A percentile compares a stretch with the other conserved stretches of the same genome.
These are phyloP conservation scores for Pantala flavescens DNA, from an alignment of 1,140 invertebrate species.

Conservation along the genomic window DNA sequence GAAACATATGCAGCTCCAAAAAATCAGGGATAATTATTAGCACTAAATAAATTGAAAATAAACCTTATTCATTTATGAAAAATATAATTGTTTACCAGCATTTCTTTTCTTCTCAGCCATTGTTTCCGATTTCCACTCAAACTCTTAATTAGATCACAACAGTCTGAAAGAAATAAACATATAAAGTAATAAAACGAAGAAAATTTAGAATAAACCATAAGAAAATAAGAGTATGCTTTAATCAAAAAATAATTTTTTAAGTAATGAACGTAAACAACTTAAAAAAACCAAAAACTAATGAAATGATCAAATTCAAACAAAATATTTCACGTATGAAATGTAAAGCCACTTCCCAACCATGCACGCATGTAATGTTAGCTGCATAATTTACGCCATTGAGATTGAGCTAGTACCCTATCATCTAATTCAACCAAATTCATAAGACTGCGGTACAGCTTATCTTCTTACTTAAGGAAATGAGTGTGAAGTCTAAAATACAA, in stretches of 20 bases:
- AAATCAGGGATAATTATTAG: not conserved
- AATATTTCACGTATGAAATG: not conserved
- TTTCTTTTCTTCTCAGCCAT: not conserved
- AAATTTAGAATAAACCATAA: not conserved
- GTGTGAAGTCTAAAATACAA: too few species aligned
- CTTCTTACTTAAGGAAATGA: too few species aligned
- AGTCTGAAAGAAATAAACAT: not conserved
- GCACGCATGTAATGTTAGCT: constrained; percentile 4
- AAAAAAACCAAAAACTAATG: too few species aligned
- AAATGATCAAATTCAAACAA: not conserved
- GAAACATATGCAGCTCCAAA: not conserved
- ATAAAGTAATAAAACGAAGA: not conserved
- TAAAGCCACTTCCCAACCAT: not conserved
- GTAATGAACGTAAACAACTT: too few species aligned
- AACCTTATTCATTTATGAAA: not conserved
- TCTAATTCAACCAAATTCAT: too few species aligned
- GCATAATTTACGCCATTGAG: not conserved
- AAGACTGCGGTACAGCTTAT: too few species aligned
- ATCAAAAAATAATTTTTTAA: too few species aligned
- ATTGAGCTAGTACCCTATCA: not conserved
- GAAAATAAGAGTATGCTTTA: too few species aligned
- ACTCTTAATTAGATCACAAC: not conserved
- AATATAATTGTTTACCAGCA: not conserved
- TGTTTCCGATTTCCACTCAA: not conserved
- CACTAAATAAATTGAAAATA: not conserved